phyloP scores from a whole-genome alignment of 2,113 vertebrate genomes.

The Chaetops frenatus region DNA sequence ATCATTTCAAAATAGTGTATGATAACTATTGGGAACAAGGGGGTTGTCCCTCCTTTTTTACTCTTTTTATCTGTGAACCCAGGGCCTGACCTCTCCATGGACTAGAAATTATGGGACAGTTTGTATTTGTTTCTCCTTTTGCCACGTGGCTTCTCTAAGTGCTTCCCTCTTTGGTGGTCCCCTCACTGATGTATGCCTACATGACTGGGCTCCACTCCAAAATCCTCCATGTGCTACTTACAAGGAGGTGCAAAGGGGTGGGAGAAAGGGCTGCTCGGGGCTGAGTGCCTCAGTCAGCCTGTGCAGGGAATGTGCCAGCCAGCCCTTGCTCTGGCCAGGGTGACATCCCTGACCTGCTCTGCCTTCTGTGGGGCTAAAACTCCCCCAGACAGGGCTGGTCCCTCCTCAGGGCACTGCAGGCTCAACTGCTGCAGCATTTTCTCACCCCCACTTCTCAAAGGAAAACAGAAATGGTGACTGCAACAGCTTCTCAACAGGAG shows the following conservation, averaged over 20 bases:
- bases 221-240: background rate
- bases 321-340: background rate
- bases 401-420: rapidly evolving
- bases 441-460: background rate
- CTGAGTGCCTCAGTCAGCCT: background rate
- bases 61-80: background rate
- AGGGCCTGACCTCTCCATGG: background rate
- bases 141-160: background rate
- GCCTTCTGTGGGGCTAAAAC: background rate
- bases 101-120: background rate
- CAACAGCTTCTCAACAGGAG: background rate
- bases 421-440: background rate
- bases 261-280: background rate
- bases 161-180: background rate
- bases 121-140: background rate
- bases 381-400: background rate
- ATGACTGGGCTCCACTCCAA: background rate
- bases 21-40: background rate
- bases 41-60: background rate
- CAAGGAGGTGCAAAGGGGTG: background rate
- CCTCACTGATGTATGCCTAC: background rate
- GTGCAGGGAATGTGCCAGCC: background rate
- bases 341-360: background rate
- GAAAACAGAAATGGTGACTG: background rate
- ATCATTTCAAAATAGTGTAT: background rate